Evolutionary conservation across 2,113 vertebrate species (phyloP).

Genomic region (Lota lota): DNA sequence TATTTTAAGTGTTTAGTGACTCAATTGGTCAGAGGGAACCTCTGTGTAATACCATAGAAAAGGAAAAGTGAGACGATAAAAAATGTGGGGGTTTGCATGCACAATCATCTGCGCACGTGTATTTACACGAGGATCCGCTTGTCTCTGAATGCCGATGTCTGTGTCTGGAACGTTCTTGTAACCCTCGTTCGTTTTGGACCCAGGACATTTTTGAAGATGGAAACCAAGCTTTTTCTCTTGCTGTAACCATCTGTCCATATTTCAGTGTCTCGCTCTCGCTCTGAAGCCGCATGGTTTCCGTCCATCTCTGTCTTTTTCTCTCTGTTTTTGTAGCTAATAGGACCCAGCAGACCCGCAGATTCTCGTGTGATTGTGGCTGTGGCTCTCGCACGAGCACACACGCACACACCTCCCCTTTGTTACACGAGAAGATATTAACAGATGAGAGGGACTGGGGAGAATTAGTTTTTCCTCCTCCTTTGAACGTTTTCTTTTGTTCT

Average conservation of each 20-base stretch:
- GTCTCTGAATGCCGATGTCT: background rate
- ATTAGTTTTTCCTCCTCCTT: no score
- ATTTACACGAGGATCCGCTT: background rate
- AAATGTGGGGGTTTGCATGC: background rate
- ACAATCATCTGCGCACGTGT: background rate
- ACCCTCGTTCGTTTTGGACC: no score
- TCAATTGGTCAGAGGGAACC: no score
- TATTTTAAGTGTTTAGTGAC: no score
- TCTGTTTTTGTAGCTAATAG: constrained; percentile 33
- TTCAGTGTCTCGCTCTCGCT: constrained; percentile 26
- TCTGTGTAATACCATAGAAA: no score
- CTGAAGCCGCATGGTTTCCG: constrained; percentile 48
- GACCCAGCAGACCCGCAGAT: constrained; percentile 50
- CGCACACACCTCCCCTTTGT: no score
- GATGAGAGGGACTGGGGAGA: no score
- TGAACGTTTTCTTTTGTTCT: no score
- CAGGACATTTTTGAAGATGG: background rate
- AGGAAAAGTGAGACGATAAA: no score
- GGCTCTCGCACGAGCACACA: background rate
- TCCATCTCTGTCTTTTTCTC: constrained; percentile 58
- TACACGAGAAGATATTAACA: no score
- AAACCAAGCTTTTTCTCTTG: background rate
- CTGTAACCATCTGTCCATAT: background rate
- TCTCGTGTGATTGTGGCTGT: constrained; percentile 60
- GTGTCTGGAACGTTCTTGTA: background rate